Evolutionary conservation across 2,113 vertebrate genomes (phyloP).

Genomic region (Pogonocichla stellata): DNA sequence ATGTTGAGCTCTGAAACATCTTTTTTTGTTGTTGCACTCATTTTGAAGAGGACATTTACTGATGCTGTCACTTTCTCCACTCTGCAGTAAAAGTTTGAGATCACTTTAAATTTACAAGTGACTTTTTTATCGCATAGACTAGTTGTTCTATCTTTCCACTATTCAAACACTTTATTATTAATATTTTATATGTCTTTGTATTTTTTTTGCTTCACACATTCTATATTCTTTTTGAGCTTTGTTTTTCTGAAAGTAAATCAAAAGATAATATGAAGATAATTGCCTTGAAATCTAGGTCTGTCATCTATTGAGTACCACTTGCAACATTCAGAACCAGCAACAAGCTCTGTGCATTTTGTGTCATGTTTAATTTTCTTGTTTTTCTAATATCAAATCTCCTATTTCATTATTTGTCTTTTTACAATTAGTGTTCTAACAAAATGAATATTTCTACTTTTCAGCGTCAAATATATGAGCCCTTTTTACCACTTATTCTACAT

Average conservation of each 20-base stretch:
- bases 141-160: not conserved
- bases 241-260: not conserved
- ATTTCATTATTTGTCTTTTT: not conserved
- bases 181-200: not conserved
- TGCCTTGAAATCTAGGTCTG: not conserved
- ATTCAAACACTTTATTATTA: not conserved
- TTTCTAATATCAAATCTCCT: not conserved
- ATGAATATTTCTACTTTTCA: not conserved
- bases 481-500: not conserved
- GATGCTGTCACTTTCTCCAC: not conserved
- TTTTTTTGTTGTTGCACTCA: not conserved
- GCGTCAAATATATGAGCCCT: not conserved
- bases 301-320: not conserved
- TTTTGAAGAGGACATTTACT: not conserved
- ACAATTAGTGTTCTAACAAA: not conserved
- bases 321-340: not conserved
- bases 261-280: not conserved
- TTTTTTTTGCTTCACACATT: not conserved
- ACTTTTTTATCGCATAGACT: not conserved
- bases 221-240: not conserved
- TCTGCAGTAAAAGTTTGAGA: not conserved
- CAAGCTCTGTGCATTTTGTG: not conserved
- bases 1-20: rapidly evolving
- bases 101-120: not conserved
- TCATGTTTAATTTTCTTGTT: not conserved